Base-by-base conservation (phyloP, 1,140 invertebrate genomes). In the Drosophila kurseongensis region DNA sequence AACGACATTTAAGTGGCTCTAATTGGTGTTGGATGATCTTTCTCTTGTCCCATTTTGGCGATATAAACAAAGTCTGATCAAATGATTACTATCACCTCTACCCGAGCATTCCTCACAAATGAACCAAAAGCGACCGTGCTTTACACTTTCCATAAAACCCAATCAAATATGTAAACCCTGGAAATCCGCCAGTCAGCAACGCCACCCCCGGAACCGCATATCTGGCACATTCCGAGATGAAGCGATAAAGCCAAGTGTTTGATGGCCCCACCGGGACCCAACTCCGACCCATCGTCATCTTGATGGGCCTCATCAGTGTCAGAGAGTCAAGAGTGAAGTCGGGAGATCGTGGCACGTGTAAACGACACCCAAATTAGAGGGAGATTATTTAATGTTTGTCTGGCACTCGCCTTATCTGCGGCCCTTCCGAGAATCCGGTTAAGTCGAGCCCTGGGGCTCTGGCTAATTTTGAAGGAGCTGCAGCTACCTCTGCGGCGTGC, bases 311-410 rank as follows among this genome's bases (percentile, higher is more conserved):
- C 76, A 85, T 84, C 80, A 84, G 72, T 71, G 75, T 66, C 62
- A 58, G 65, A n/a, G 61, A 38, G 56, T 38, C 29, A 1, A 18
- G 36, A 35, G 8, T 29, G 32, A 32, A 55, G 62, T 41, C n/a
- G 10, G 18, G 56, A 40, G 74, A 59, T 76, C 73, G 54, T 77
- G 84, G 84, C 84, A 89, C 79, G 79, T 89, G 83, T 88, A 88
- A 88, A 80, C 76, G 84, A 88, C 83, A 88, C 83, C 79, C 83
- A 88, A 88, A 88, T 88, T 88, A 88, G 83, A 74, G 67, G 67
- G 32, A 83, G 76, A 88, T 88, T 83, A 88, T 88, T 83, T 88
- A 82, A 86, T 86, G 79, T 73, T 51, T 67, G 66, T 27, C 51
- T 71, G 51, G 67, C 51, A 35, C 41, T 56, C 13, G 44, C 8